These are phyloP conservation scores for Antrozous pallidus DNA, from an alignment of 2,797 vertebrate genomes.

Conservation along the genomic window DNA sequence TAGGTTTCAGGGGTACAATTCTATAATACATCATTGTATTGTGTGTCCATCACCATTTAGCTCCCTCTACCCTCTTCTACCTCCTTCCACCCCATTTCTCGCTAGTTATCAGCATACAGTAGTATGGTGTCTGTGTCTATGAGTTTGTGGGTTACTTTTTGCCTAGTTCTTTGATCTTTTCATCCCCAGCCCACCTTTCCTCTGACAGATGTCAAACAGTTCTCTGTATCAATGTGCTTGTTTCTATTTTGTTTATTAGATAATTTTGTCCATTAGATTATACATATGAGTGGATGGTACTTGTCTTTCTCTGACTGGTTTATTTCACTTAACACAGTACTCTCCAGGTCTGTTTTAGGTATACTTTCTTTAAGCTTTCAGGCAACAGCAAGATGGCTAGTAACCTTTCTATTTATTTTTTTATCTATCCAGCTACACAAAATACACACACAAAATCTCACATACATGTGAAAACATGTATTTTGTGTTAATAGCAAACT, in stretches of 20 bases:
- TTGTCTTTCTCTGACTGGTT: neutral
- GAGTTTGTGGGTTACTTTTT: neutral
- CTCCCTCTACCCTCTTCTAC: neutral
- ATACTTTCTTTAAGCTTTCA: neutral
- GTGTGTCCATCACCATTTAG: neutral
- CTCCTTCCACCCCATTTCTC: neutral
- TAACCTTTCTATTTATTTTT: too few species aligned
- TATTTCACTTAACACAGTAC: neutral
- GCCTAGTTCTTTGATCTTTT: neutral
- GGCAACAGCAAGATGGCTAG: neutral
- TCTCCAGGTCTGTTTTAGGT: neutral
- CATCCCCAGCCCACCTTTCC: neutral
- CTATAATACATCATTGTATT: neutral
- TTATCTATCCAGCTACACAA: too few species aligned
- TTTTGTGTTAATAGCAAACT: neutral
- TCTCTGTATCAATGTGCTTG: neutral
- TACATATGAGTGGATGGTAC: neutral
- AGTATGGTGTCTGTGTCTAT: neutral
- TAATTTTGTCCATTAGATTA: neutral
- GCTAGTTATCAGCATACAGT: neutral
- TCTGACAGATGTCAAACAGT: neutral
- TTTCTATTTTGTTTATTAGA: neutral
- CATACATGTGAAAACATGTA: rapidly evolving
- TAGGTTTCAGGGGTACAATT: neutral
- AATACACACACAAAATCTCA: neutral